phyloP scores from a whole-genome alignment of 2,113 vertebrate genomes.

The Haemorhous mexicanus region DNA sequence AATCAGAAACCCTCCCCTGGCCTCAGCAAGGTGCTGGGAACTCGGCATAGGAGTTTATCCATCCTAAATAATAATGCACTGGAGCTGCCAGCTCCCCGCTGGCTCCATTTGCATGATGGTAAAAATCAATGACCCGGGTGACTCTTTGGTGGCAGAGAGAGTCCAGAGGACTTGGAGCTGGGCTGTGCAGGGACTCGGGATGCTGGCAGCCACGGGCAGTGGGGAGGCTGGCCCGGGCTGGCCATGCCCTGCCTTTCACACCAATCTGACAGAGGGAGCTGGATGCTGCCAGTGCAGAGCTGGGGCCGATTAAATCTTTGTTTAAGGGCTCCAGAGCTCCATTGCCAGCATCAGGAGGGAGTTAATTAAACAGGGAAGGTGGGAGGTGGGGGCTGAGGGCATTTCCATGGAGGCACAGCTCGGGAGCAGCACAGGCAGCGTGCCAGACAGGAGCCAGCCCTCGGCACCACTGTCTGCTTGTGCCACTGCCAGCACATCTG shows the following conservation, averaged over 20 bases:
- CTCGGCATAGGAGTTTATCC: slow-evolving; percentile 28
- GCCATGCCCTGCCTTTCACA: slow-evolving; percentile 29
- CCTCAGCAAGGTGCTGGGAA: neutral
- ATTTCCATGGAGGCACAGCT: neutral
- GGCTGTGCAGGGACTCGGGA: neutral
- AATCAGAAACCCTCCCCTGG: slow-evolving; percentile 6
- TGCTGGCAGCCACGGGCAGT: neutral
- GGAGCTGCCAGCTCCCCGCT: slow-evolving; percentile 35
- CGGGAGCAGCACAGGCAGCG: fast-evolving
- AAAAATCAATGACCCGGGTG: neutral
- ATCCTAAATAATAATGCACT: slow-evolving; percentile 34
- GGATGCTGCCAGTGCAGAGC: neutral
- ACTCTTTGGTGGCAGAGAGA: neutral
- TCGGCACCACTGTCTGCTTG: fast-evolving
- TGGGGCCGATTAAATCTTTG: slow-evolving; percentile 55
- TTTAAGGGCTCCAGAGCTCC: slow-evolving; percentile 47
- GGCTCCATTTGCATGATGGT: slow-evolving; percentile 29
- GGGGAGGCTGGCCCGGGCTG: neutral
- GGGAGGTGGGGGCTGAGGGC: slow-evolving; percentile 35
- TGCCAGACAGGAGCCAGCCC: neutral
- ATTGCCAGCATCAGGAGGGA: slow-evolving; percentile 38
- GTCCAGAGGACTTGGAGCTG: neutral
- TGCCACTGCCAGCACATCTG: fast-evolving
- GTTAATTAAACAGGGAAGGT: slow-evolving; percentile 47
- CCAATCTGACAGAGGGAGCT: slow-evolving; percentile 29